Evolutionary conservation across 2,113 vertebrate genomes (phyloP).

Genomic region (Eidolon helvum): DNA sequence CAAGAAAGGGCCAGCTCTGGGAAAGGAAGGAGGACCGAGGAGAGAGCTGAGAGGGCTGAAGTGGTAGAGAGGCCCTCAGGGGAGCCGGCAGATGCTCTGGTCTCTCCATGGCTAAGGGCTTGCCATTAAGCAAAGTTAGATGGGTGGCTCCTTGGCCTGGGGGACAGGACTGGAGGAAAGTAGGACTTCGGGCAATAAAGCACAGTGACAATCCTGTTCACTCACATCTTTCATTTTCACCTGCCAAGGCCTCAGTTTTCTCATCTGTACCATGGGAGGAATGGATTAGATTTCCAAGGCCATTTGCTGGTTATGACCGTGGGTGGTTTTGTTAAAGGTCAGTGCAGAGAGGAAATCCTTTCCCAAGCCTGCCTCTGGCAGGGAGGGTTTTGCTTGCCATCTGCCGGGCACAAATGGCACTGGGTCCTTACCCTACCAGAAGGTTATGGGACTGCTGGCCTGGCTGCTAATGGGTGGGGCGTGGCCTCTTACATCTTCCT

Average conservation of each 20-base stretch:
- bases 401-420: rapidly evolving
- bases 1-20: rapidly evolving
- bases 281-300: not conserved
- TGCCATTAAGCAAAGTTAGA: not conserved
- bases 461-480: not conserved
- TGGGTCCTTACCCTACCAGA: not conserved
- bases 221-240: not conserved
- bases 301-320: not conserved
- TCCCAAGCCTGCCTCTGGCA: not conserved
- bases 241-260: not conserved
- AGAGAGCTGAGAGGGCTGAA: not conserved
- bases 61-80: not conserved
- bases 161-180: not conserved
- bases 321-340: not conserved
- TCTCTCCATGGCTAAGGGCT: not conserved
- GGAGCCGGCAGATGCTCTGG: not conserved
- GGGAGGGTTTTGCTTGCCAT: not conserved
- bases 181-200: rapidly evolving
- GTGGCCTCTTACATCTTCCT: not conserved
- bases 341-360: not conserved
- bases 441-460: not conserved
- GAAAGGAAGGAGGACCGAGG: too few relatives aligned
- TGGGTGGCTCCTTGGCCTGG: not conserved
- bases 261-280: not conserved
- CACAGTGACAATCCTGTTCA: not conserved